Conservation (phyloP, 2,113 vertebrate species). For the Cyphomyrus discorhynchus region DNA sequence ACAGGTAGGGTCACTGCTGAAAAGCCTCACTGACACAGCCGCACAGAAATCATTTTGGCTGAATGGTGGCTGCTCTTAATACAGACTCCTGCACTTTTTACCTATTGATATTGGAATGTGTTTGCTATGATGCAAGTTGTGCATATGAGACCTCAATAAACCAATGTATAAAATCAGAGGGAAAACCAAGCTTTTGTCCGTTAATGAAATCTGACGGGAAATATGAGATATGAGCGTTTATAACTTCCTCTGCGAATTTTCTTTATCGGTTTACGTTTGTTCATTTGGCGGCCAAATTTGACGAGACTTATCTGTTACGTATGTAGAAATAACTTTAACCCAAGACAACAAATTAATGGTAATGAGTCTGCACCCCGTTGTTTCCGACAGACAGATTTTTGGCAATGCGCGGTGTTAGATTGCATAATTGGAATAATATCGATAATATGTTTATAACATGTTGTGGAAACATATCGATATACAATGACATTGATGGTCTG, state of each 20-base stretch:
- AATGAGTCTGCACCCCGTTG: background rate
- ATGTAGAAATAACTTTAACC: background rate
- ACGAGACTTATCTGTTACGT: background rate
- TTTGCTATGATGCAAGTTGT: conserved; percentile 24
- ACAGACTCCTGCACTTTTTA: conserved; percentile 21
- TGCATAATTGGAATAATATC: background rate
- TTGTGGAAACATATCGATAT: background rate
- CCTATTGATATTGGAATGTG: conserved; percentile 28
- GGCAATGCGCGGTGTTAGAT: background rate
- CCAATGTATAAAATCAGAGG: background rate
- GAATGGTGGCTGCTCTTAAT: conserved; percentile 15
- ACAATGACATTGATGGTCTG: background rate
- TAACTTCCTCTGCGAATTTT: background rate
- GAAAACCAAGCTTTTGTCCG: background rate
- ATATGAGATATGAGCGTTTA: background rate
- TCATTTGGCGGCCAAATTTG: background rate
- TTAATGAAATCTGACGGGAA: background rate
- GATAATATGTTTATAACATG: background rate
- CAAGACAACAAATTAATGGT: background rate
- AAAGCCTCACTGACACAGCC: background rate
- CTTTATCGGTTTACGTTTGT: background rate
- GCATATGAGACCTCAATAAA: conserved; percentile 27
- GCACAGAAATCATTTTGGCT: conserved; percentile 11
- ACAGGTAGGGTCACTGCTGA: background rate
- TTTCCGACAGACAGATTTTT: background rate